These are phyloP conservation scores for Cheirogaleus major DNA, from an alignment of 2,797 vertebrate genomes.

Conservation along the genomic window DNA sequence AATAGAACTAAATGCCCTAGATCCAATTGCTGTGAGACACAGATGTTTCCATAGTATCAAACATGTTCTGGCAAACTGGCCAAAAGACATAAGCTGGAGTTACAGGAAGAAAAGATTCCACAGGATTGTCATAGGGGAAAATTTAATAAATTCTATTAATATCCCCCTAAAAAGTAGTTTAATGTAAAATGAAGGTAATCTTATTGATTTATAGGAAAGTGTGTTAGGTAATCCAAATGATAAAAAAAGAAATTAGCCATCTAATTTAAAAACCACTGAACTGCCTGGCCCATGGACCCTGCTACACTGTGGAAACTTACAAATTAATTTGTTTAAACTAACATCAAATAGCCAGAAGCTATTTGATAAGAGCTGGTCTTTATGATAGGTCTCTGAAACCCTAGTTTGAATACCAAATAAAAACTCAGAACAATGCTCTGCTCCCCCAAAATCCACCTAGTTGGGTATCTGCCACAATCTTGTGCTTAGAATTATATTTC, in stretches of 20 bases:
- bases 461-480: background rate
- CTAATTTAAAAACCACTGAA: background rate
- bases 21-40: background rate
- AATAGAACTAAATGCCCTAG: constrained; percentile 18
- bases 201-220: constrained; percentile 13
- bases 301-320: background rate
- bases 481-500: background rate
- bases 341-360: background rate
- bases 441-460: background rate
- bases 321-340: constrained; percentile 10
- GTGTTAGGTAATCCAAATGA: constrained; percentile 8
- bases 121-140: background rate
- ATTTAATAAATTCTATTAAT: background rate
- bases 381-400: background rate
- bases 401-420: background rate
- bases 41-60: constrained; percentile 26
- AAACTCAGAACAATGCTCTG: background rate
- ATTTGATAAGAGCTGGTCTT: background rate
- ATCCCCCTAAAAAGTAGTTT: background rate
- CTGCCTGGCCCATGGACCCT: background rate
- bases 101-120: constrained; percentile 14
- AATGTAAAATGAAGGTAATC: constrained; percentile 5
- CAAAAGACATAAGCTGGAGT: background rate
- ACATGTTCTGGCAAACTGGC: background rate
- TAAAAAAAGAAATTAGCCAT: background rate